These are phyloP conservation scores for Enteromius unitaeniatus DNA, from an alignment of 2,797 vertebrate species.

Conservation along the genomic window DNA sequence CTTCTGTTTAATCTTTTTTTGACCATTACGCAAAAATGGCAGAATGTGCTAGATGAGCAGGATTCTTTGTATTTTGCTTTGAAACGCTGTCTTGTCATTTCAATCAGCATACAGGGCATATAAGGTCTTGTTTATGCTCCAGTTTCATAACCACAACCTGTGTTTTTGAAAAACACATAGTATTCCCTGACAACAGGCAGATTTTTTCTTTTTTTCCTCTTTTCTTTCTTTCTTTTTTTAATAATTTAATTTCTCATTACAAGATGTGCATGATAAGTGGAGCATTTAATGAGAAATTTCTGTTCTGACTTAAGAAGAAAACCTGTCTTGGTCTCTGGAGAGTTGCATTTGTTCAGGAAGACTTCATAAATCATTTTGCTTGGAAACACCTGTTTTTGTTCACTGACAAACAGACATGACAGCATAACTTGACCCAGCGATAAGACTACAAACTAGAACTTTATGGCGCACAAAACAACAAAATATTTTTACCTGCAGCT, in stretches of 20 bases:
- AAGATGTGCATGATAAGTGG: slow-evolving; percentile 36
- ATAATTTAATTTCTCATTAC: not conserved
- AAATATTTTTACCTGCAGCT: slow-evolving; percentile 62
- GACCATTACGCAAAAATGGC: not conserved
- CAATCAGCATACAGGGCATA: not conserved
- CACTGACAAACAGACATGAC: slow-evolving; percentile 16
- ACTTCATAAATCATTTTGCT: not conserved
- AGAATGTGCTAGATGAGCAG: slow-evolving; percentile 10
- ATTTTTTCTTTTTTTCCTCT: not conserved
- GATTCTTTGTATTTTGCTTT: not conserved
- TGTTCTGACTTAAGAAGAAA: slow-evolving; percentile 5
- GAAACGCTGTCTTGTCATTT: not conserved
- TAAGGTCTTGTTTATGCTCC: not conserved
- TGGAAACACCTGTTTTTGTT: slow-evolving; percentile 30
- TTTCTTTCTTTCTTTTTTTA: slow-evolving; percentile 12
- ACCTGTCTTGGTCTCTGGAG: not conserved
- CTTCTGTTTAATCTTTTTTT: slow-evolving; percentile 9
- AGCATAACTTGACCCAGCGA: not conserved
- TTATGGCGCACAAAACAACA: not conserved
- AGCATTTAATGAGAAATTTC: slow-evolving; percentile 28
- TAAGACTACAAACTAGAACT: not conserved
- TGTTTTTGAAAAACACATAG: not conserved
- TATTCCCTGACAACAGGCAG: not conserved
- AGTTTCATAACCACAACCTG: not conserved
- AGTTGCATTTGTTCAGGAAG: not conserved